Evolutionary conservation across 2,888 invertebrate species (phyloP), one percentile per base, ranked within the genome.

Genomic region (Schrankia costaestrigalis): DNA sequence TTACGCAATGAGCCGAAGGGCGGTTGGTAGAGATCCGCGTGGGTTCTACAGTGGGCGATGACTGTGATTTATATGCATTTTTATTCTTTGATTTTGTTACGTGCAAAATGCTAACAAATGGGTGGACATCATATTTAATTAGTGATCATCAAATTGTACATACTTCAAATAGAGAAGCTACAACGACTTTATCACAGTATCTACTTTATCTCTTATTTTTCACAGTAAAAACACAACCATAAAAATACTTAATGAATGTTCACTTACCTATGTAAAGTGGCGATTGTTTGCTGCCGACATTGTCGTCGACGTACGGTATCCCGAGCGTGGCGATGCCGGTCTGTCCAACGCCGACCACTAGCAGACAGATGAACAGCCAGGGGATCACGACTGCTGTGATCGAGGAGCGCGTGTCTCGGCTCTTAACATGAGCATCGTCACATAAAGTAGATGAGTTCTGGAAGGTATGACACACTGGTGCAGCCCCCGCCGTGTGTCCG

Each of bases 291-390:
- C 95, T 95, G 61, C 95, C 95, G 39, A 97, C 96, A 77, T 97
- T 97, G 78, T 97, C 97, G 61, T 97, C 97, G 49, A 97, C 95
- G 75, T 96, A 97, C 3, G 97, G 97, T 61, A 97, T 97, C 10
- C 97, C 97, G 23, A 97, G 90, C 11, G 97, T 97, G 56, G 95
- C 95, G 35, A 97, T 96, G 8, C 97, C 96, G 0, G 97, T 97
- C 83, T 96, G 96, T 0, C 97, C 97, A 80, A 97, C 93, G 29
- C 97, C 97, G 21, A 97, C 95, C 39, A 96, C 94, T 31, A 97
- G 89, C 55, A 97, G 86, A 62, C 96, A 95, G 56, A 94, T 90
- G 81, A 97, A 96, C 80, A 97, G 94, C 85, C 97, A 96, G 31
- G 93, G 94, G 55, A 97, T 89, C 30, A 97, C 95, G 39, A 95